A percentile compares a stretch with the other conserved stretches of the same genome.
phyloP scores from a whole-genome alignment of 1,140 invertebrate species.

The Heliconius eleuchia region DNA sequence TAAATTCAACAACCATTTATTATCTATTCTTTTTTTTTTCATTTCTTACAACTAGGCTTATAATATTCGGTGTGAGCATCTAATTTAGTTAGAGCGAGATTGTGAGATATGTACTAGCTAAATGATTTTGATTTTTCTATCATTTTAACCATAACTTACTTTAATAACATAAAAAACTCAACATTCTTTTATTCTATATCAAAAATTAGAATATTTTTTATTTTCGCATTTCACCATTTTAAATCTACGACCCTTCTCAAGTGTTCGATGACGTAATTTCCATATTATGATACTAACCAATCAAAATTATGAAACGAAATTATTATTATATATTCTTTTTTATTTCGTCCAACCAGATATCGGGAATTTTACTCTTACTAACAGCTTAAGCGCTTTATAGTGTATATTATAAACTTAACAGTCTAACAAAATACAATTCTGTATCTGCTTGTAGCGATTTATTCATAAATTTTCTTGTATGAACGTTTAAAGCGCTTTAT shows the following conservation, averaged over 20 bases:
- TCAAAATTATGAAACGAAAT: neutral
- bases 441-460: neutral
- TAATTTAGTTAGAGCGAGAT: no score
- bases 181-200: no score
- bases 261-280: neutral
- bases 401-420: neutral
- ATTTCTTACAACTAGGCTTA: no score
- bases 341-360: neutral
- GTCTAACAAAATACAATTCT: neutral
- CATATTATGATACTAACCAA: neutral
- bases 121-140: no score
- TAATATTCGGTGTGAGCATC: no score
- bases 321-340: neutral
- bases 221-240: no score
- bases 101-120: no score
- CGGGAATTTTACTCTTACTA: neutral
- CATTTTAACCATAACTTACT: no score
- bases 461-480: neutral
- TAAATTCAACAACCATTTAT: no score
- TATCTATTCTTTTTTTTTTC: no score
- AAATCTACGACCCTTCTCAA: neutral
- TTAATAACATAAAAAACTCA: no score
- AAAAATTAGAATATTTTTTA: no score
- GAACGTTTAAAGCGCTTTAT: slow-evolving; percentile 6
- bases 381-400: slow-evolving; percentile 7